Evolutionary conservation across 1,140 invertebrate genomes (phyloP).

Genomic region (Propsilocerus akamusi): DNA sequence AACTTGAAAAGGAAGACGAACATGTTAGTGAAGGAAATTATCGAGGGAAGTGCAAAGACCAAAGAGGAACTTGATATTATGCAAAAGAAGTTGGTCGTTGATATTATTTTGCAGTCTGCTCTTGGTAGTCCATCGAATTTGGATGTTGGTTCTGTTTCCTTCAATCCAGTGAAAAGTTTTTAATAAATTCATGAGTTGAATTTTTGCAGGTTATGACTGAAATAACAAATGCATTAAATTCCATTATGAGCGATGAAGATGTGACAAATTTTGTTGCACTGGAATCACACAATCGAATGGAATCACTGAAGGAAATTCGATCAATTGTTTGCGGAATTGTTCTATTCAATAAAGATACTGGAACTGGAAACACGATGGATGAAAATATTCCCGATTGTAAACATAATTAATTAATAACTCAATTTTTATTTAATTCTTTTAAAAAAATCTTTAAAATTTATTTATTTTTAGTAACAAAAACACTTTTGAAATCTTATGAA

Average conservation of each 20-base stretch:
- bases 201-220: constrained; percentile 3
- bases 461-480: background rate
- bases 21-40: background rate
- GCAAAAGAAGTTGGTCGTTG: constrained; percentile 3
- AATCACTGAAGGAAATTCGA: constrained; percentile 1
- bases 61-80: background rate
- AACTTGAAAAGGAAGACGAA: background rate
- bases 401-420: too few species aligned
- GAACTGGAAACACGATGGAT: background rate
- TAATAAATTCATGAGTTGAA: too few species aligned
- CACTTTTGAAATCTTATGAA: background rate
- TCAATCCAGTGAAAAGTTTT: too few species aligned
- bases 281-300: background rate
- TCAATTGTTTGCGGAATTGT: constrained; percentile 4
- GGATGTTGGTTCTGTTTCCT: background rate
- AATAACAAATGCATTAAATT: constrained; percentile 1
- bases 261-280: background rate
- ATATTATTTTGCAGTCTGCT: background rate
- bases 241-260: background rate
- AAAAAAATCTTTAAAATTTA: background rate
- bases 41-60: background rate
- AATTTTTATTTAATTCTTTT: background rate
- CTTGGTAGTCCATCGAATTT: constrained; percentile 2
- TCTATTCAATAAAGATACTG: constrained; percentile 5
- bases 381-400: constrained; percentile 1